phyloP scores from a whole-genome alignment of 2,888 invertebrate genomes.

The Diarsia brunnea region DNA sequence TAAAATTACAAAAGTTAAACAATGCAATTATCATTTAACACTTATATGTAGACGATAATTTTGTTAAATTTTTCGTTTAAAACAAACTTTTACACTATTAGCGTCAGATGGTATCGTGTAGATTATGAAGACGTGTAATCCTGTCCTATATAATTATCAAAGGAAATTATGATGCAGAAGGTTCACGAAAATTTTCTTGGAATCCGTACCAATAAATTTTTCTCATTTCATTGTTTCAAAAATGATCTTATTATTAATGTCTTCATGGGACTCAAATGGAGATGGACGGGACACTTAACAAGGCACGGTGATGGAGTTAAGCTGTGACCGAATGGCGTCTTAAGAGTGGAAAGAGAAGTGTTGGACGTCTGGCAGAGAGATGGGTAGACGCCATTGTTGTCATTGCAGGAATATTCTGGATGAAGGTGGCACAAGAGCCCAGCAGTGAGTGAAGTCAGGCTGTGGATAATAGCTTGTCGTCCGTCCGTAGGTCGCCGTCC shows the following conservation, averaged over 20 bases:
- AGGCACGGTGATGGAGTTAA: too few relatives aligned
- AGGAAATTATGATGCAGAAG: slow-evolving; percentile 26
- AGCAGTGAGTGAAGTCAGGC: not conserved
- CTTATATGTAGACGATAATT: slow-evolving; percentile 55
- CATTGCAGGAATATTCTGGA: too few relatives aligned
- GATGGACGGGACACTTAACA: too few relatives aligned
- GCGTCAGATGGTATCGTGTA: slow-evolving; percentile 41
- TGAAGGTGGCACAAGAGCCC: too few relatives aligned
- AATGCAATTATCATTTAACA: slow-evolving; percentile 59
- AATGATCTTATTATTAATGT: not conserved
- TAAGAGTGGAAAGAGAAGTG: too few relatives aligned
- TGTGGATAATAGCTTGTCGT: too few relatives aligned
- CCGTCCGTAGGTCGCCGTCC: too few relatives aligned
- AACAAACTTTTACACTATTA: slow-evolving; percentile 63
- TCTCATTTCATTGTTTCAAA: not conserved
- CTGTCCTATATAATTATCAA: not conserved
- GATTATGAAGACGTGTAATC: slow-evolving; percentile 54
- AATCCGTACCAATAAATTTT: not conserved
- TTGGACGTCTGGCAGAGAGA: too few relatives aligned
- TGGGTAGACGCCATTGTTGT: too few relatives aligned
- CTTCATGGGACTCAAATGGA: not conserved
- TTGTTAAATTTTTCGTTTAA: slow-evolving; percentile 43
- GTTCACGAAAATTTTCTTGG: not conserved
- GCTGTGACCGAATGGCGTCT: too few relatives aligned
- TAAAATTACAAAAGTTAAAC: slow-evolving; percentile 53